Evolutionary conservation across 2,113 vertebrate genomes (phyloP), one percentile per base, ranked within the genome.

Genomic region (Neotragus pygmaeus): DNA sequence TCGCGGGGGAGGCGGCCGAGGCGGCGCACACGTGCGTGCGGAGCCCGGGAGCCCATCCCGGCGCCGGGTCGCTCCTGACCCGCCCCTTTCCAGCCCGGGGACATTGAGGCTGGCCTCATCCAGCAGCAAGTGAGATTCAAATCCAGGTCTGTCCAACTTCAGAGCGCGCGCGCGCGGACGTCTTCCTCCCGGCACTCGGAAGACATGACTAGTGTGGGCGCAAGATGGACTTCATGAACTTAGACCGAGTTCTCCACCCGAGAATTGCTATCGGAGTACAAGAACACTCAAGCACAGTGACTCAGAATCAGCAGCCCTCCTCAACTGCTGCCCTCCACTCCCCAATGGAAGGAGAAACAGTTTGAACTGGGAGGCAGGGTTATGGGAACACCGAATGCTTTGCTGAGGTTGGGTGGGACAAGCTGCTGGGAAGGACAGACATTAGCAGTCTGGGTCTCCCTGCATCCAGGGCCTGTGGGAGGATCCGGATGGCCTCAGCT

Each of bases 401-500:
- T 7, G 77, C 62, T 47, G 21, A 62, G 10, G 51, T 30, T 0
- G 5, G 2, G 11, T 14, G 77, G 77, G 73, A 43, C 57, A 30
- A 1, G 30, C 58, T 9, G 0, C 60, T 5, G 33, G 45, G 64
- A 55, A 81, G n/a, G 36, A 28, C 62, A 21, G 66, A 55, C 21
- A 3, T 0, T 1, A 19, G 45, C 47, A 0, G 33, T 8, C n/a
- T 21, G 28, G 58, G 60, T 66, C 25, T 15, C 14, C 80, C 53
- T 70, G 88, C 49, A 5, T 30, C 47, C 49, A 14, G 12, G 77
- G 49, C 13, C n/a, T 51, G 47, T 43, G 55, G 60, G 39, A 58
- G 84, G 62, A 80, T 19, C 30, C 70, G 25, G 77, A 49, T 21
- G 88, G 86, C 21, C 57, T 85, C 47, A 39, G n/a, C 60, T 25